Percentiles rank a stretch among this genome's conserved stretches.
Conservation (phyloP, 2,113 vertebrate species). For the Eira barbara region DNA sequence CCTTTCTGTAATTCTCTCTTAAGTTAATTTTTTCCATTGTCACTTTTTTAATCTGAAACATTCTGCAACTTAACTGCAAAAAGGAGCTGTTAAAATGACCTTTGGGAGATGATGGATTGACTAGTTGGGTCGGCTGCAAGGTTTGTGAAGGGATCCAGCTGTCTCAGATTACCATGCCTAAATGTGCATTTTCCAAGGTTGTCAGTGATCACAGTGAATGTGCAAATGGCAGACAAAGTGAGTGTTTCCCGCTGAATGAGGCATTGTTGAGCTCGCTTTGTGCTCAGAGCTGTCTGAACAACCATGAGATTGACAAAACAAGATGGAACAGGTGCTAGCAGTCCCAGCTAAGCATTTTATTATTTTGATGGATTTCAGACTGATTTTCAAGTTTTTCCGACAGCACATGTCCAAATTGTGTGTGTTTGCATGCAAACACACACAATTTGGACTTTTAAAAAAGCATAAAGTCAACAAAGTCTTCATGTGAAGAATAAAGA, state of each 20-base stretch:
- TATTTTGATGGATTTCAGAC: constrained; percentile 35
- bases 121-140: constrained; percentile 13
- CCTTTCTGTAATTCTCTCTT: background rate
- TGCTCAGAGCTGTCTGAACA: constrained; percentile 2
- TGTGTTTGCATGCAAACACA: background rate
- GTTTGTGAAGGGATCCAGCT: constrained; percentile 72
- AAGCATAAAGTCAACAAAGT: background rate
- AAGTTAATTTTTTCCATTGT: background rate
- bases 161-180: constrained; percentile 63
- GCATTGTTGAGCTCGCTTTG: constrained; percentile 49
- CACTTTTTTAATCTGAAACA: background rate
- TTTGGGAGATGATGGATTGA: constrained; percentile 55
- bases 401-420: background rate
- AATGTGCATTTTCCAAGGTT: constrained; percentile 61
- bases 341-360: constrained; percentile 39
- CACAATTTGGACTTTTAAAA: background rate
- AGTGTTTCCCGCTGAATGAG: background rate
- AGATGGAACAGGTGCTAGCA: constrained; percentile 39
- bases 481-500: constrained; percentile 16
- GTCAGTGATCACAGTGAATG: constrained; percentile 1
- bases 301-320: constrained; percentile 12
- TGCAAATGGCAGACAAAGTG: constrained; percentile 38
- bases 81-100: constrained; percentile 31
- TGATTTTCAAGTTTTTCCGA: constrained; percentile 5
- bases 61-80: constrained; percentile 14